A percentile compares a stretch with the other conserved stretches of the same genome.
phyloP scores from a whole-genome alignment of 2,797 vertebrate species.

The Notolabrus celidotus region DNA sequence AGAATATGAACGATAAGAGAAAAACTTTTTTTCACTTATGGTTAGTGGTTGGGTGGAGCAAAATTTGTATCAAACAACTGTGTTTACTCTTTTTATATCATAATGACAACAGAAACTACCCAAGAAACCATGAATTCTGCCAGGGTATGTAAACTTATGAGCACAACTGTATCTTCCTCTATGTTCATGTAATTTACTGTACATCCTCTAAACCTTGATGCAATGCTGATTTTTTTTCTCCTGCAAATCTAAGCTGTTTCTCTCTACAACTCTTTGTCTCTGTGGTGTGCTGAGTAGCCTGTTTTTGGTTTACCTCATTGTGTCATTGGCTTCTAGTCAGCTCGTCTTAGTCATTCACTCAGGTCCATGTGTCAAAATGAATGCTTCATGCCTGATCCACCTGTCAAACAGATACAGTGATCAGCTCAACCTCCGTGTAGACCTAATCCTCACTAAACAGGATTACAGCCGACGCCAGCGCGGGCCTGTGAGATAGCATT shows the following conservation, averaged over 20 bases:
- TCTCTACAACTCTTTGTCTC: conserved; percentile 34
- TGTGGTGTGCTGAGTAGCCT: conserved; percentile 28
- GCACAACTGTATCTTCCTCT: no score
- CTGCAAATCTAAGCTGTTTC: conserved; percentile 46
- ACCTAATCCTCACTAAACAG: conserved; percentile 66
- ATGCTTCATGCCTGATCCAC: conserved; percentile 68
- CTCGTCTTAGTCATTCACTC: conserved; percentile 47
- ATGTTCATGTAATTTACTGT: not conserved
- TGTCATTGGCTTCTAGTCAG: conserved; percentile 37
- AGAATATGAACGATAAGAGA: no score
- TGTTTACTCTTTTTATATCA: no score
- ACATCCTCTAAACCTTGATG: conserved; percentile 19
- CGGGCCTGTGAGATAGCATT: conserved; percentile 59
- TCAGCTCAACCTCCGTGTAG: conserved; percentile 65
- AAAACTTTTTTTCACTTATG: no score
- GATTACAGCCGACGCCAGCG: conserved; percentile 62
- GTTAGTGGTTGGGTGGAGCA: no score
- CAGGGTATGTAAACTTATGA: no score
- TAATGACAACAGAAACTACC: no score
- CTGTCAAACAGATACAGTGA: conserved; percentile 70
- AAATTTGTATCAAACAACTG: no score
- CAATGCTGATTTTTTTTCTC: conserved; percentile 26
- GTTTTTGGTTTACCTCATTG: conserved; percentile 50
- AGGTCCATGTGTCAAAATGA: conserved; percentile 59
- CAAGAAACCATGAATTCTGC: no score